Conservation (phyloP, 1,140 invertebrate genomes). For the Nylanderia fulva region DNA sequence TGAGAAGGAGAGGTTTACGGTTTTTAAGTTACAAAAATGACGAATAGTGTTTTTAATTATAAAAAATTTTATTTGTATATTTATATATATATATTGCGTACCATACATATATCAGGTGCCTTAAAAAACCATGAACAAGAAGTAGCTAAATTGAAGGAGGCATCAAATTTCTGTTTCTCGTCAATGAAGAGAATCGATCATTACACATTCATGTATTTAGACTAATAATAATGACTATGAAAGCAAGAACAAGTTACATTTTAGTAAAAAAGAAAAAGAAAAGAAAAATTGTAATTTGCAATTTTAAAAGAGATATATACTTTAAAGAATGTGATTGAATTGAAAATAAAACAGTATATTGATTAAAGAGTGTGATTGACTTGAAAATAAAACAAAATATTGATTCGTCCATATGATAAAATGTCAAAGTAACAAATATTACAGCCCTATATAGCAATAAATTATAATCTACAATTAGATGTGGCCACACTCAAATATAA, state of each 20-base stretch:
- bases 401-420: conserved; percentile 78
- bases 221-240: too few species aligned
- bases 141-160: conserved; percentile 66
- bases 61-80: conserved; percentile 46
- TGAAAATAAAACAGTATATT: conserved; percentile 80
- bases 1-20: conserved; percentile 49
- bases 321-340: conserved; percentile 51
- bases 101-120: conserved; percentile 69
- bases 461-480: conserved; percentile 75
- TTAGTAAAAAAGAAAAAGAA: too few species aligned
- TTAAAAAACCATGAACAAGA: conserved; percentile 76
- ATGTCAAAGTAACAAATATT: conserved; percentile 74
- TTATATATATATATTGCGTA: conserved; percentile 52
- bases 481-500: conserved; percentile 58
- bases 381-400: conserved; percentile 80
- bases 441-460: conserved; percentile 76
- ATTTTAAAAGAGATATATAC: conserved; percentile 17
- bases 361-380: conserved; percentile 69
- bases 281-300: conserved; percentile 58
- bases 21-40: conserved; percentile 70
- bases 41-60: conserved; percentile 51
- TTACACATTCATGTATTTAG: conserved; percentile 53
- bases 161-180: conserved; percentile 68
- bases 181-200: conserved; percentile 61
- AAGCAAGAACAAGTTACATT: conserved; percentile 36